Conservation (phyloP, 1,140 invertebrate species). For the Drosophila kanapiae region DNA sequence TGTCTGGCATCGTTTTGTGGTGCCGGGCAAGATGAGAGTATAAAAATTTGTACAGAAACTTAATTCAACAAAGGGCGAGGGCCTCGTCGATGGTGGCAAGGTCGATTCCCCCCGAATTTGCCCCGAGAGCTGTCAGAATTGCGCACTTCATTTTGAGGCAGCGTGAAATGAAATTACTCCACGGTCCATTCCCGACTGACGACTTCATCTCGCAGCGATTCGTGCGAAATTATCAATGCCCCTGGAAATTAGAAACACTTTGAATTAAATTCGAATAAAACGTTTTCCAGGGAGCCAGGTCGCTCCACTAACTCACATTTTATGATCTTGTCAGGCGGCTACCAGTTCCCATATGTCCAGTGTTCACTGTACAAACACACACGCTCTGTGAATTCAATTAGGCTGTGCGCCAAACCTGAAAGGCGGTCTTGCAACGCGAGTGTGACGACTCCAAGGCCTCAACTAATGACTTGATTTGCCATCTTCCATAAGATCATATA, state of each 20-base stretch:
- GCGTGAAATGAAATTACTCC: constrained; percentile 84
- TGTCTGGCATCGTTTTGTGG: constrained; percentile 77
- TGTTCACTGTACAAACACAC: constrained; percentile 25
- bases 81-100: constrained; percentile 60
- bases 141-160: constrained; percentile 73
- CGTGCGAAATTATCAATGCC: constrained; percentile 58
- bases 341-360: constrained; percentile 26
- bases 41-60: constrained; percentile 74
- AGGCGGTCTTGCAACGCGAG: constrained; percentile 12
- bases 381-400: constrained; percentile 73
- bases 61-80: constrained; percentile 65
- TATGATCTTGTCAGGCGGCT: constrained; percentile 41
- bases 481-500: neutral
- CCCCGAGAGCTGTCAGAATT: constrained; percentile 32
- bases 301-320: constrained; percentile 15
- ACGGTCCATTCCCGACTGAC: constrained; percentile 72
- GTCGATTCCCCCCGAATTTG: constrained; percentile 28
- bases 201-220: constrained; percentile 61
- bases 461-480: constrained; percentile 2
- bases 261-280: constrained; percentile 83
- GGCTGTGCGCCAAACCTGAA: constrained; percentile 62
- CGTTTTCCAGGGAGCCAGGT: constrained; percentile 41
- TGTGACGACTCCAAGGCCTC: neutral
- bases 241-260: constrained; percentile 77
- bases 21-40: constrained; percentile 67